Conservation (phyloP, 2,888 invertebrate genomes). For the Stramonita haemastoma region DNA sequence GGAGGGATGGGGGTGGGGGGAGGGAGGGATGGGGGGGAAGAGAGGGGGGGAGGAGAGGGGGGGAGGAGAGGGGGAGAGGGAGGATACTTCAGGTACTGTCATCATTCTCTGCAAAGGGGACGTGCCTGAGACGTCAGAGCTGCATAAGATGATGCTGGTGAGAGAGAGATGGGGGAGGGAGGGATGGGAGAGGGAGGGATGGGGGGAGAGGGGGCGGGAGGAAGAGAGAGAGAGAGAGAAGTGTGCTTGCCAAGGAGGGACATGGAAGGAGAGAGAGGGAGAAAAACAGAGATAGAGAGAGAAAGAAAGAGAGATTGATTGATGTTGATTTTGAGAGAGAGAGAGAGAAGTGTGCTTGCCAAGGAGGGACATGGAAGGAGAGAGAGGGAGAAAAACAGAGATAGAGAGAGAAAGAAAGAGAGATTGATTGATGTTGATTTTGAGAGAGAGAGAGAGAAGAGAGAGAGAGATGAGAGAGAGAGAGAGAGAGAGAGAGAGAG, state of each 20-base stretch:
- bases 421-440: slow-evolving; percentile 86
- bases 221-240: not conserved
- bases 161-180: slow-evolving; percentile 66
- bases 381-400: slow-evolving; percentile 59
- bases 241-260: no score
- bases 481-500: not conserved
- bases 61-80: not conserved
- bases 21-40: not conserved
- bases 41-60: not conserved
- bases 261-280: not conserved
- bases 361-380: slow-evolving; percentile 61
- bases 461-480: slow-evolving; percentile 41
- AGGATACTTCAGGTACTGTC: slow-evolving; percentile 90
- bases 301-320: not conserved
- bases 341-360: not conserved
- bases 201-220: not conserved
- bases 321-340: no score
- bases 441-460: slow-evolving; percentile 77
- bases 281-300: not conserved
- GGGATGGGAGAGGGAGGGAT: not conserved
- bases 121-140: slow-evolving; percentile 85
- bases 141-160: slow-evolving; percentile 91
- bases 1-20: not conserved
- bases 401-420: not conserved
- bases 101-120: slow-evolving; percentile 88